phyloP scores from a whole-genome alignment of 2,797 vertebrate species.

The Pipistrellus nathusii region DNA sequence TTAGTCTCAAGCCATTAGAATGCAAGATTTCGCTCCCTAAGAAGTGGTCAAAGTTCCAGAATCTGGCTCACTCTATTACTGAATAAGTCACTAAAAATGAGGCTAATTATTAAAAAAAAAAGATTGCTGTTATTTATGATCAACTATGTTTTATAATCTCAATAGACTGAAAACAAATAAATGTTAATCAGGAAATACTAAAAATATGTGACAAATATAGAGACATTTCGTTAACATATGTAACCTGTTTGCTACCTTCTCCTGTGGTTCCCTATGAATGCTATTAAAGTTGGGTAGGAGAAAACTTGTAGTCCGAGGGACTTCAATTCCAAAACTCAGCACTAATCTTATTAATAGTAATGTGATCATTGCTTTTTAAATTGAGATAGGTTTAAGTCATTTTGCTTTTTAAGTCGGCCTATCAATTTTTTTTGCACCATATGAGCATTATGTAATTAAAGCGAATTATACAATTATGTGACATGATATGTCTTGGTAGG shows the following conservation, averaged over 20 bases:
- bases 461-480: slow-evolving; percentile 80
- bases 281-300: slow-evolving; percentile 21
- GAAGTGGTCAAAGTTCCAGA: slow-evolving; percentile 83
- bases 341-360: slow-evolving; percentile 78
- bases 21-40: slow-evolving; percentile 76
- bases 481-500: slow-evolving; percentile 59
- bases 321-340: slow-evolving; percentile 60
- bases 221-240: slow-evolving; percentile 24
- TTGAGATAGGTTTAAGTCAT: slow-evolving; percentile 79
- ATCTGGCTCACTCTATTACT: slow-evolving; percentile 82
- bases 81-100: slow-evolving; percentile 83
- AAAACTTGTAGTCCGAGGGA: neutral
- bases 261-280: slow-evolving; percentile 27
- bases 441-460: slow-evolving; percentile 81
- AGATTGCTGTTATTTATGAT: slow-evolving; percentile 79
- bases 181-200: slow-evolving; percentile 69
- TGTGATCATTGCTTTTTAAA: slow-evolving; percentile 69
- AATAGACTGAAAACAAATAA: slow-evolving; percentile 77
- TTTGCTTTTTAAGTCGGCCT: slow-evolving; percentile 82
- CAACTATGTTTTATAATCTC: slow-evolving; percentile 77
- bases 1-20: slow-evolving; percentile 73
- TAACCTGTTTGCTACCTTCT: slow-evolving; percentile 6
- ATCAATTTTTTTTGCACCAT: slow-evolving; percentile 75
- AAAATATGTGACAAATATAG: slow-evolving; percentile 62
- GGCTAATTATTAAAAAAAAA: slow-evolving; percentile 83